Base-by-base conservation (phyloP, 1,140 invertebrate species). In the Drosophila nigrodunni region DNA sequence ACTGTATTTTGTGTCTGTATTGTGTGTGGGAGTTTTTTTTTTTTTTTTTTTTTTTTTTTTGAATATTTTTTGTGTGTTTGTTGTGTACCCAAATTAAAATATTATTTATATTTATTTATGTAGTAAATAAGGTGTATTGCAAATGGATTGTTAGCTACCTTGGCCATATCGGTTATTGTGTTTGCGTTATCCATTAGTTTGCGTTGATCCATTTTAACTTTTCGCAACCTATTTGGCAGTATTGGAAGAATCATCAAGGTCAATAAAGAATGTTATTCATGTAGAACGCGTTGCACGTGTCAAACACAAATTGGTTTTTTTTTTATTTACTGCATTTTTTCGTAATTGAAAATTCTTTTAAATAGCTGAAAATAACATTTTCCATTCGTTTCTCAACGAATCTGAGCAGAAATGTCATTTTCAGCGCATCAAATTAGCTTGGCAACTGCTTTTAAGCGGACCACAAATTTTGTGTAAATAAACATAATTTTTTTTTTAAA, bases 141-240 rank as follows among this genome's bases (percentile, higher is more conserved):
- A 30, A 30, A 25, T 44, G 37, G n/a, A 61, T 67, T 67, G 57
- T 37, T 77, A 91, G 93, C 94, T 96, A 99, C 99, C 96, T 99
- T 99, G 86, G 98, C 98, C 97, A 99, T 99, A 93, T 99, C 99
- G 58, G 98, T 99, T 92, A 99, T 97, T 57, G 98, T 99, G 92
- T 99, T 99, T 80, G 98, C 97, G 93, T 99, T 99, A 93, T 99
- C 99, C 96, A 98, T 98, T 83, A 99, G 94, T 94, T 99, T 99
- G 93, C 99, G 94, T 95, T 99, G 99, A 95, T 99, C 98, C 97
- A 99, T 99, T 95, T 99, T 99, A 43, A 99, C 98, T 95, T 99
- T 98, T 92, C 98, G 94, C 93, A 99, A 96, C 93, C 98, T 99
- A 76, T 65, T 50, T 61, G 58, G 83, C 83, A 80, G 66, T 30